A percentile compares a stretch with the other conserved stretches of the same genome.
Conservation (phyloP, 2,797 vertebrate genomes). For the Menidia menidia region DNA sequence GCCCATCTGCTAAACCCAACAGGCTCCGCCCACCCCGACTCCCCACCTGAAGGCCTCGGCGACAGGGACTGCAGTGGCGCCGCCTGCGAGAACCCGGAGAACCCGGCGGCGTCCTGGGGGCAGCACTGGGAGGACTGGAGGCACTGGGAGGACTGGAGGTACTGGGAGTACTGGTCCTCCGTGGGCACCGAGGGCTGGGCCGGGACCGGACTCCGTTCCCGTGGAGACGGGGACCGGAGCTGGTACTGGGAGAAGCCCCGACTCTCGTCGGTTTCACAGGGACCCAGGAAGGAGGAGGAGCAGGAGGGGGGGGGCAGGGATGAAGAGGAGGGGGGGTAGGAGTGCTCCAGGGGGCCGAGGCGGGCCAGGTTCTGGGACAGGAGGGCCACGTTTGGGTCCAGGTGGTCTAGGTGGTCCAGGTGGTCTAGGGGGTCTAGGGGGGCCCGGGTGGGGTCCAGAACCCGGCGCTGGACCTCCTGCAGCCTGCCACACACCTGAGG, state of each 20-base stretch:
- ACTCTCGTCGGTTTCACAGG: slow-evolving; percentile 84
- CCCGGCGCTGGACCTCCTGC: slow-evolving; percentile 30
- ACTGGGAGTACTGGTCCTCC: slow-evolving; percentile 57
- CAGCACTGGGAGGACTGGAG: background rate
- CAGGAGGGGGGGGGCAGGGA: slow-evolving; percentile 35
- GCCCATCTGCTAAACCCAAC: too few species aligned
- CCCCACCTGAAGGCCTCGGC: slow-evolving; percentile 35
- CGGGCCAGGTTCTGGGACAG: slow-evolving; percentile 61
- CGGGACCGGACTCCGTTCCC: background rate
- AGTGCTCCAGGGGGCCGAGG: slow-evolving; percentile 72
- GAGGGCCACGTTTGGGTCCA: slow-evolving; percentile 50
- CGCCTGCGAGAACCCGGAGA: slow-evolving; percentile 20
- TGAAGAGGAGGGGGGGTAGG: slow-evolving; percentile 41
- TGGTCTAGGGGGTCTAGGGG: slow-evolving; percentile 5
- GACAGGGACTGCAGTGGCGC: slow-evolving; percentile 32
- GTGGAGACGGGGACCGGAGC: background rate
- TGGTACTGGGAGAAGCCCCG: slow-evolving; percentile 78
- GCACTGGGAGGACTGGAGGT: slow-evolving; percentile 8
- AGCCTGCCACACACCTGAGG: slow-evolving; percentile 76
- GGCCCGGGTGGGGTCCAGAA: slow-evolving; percentile 14
- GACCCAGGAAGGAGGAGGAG: slow-evolving; percentile 35
- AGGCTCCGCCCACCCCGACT: too few species aligned
- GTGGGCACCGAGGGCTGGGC: slow-evolving; percentile 50
- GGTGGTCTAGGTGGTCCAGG: slow-evolving; percentile 13
- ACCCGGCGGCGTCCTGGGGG: background rate